phyloP scores from a whole-genome alignment of 2,113 vertebrate species.

The Enhydra lutris region DNA sequence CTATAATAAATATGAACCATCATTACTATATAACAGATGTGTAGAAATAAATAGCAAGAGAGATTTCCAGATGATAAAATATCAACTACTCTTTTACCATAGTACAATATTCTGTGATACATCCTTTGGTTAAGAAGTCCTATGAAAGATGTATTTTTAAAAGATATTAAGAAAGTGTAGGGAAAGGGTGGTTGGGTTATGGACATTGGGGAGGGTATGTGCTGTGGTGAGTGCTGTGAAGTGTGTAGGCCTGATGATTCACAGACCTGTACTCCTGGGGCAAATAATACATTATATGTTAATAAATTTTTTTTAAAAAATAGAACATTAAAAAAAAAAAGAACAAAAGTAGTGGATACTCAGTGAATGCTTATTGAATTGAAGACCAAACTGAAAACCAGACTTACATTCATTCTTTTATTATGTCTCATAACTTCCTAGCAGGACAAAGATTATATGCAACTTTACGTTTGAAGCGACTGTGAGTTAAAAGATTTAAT shows the following conservation, averaged over 20 bases:
- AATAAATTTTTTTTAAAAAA: too few species aligned
- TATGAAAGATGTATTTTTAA: constrained; percentile 16
- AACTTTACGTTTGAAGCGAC: neutral
- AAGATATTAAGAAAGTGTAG: neutral
- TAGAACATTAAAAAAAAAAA: too few species aligned
- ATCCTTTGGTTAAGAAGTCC: constrained; percentile 10
- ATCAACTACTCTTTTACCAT: constrained; percentile 14
- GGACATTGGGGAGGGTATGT: too few species aligned
- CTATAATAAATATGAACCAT: constrained; percentile 2
- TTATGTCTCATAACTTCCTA: neutral
- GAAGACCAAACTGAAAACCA: constrained; percentile 33
- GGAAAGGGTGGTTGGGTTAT: too few species aligned
- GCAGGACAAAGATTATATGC: neutral
- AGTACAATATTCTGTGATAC: neutral
- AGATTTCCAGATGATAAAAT: neutral
- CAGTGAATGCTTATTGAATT: neutral
- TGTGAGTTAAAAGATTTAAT: neutral
- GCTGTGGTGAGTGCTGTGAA: too few species aligned
- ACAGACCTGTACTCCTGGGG: too few species aligned
- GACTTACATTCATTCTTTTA: neutral
- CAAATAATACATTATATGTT: too few species aligned
- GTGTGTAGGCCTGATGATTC: too few species aligned
- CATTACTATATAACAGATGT: neutral
- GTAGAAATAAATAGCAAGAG: neutral
- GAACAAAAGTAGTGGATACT: neutral